Percentiles rank a stretch among this genome's conserved stretches.
These are phyloP conservation scores for Actinernus sp. DNA, from an alignment of 92 coral and sea anemone genomes.

Conservation along the genomic window DNA sequence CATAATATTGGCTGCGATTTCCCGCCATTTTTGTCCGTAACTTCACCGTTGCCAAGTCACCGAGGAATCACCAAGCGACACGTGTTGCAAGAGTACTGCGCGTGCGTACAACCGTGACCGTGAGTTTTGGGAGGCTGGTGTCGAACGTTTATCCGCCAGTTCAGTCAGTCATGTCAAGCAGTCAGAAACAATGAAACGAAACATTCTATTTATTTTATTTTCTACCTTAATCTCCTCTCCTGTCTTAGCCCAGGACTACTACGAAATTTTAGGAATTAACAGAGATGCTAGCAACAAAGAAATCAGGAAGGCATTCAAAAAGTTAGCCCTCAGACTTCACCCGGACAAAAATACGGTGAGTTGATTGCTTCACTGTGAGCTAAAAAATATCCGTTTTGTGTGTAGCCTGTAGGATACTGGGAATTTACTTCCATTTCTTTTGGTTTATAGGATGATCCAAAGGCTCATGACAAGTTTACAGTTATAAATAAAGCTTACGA, in stretches of 20 bases:
- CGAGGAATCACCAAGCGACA: conserved; percentile 77
- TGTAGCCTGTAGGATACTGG: too few relatives aligned
- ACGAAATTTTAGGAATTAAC: conserved; percentile 89
- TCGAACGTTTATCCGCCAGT: conserved; percentile 31
- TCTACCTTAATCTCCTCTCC: conserved; percentile 75
- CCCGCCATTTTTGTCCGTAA: conserved; percentile 49
- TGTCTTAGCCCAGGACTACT: conserved; percentile 89
- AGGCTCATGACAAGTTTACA: conserved; percentile 93
- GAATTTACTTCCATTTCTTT: not conserved
- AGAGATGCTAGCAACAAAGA: conserved; percentile 95
- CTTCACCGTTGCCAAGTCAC: conserved; percentile 36
- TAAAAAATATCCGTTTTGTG: too few relatives aligned
- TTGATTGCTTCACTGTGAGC: too few relatives aligned
- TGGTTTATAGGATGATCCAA: conserved; percentile 75
- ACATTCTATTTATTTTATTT: conserved; percentile 80
- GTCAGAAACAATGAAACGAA: conserved; percentile 63
- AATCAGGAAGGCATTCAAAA: conserved; percentile 95
- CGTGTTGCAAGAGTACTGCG: conserved; percentile 47
- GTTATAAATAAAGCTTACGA: conserved; percentile 91
- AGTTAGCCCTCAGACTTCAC: conserved; percentile 84
- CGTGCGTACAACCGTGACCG: conserved; percentile 48
- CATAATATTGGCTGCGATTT: too few relatives aligned
- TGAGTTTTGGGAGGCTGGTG: conserved; percentile 29
- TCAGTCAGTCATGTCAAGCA: conserved; percentile 4
- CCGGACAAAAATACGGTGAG: conserved; percentile 96